Evolutionary conservation across 2,888 invertebrate genomes (phyloP), one percentile per base, ranked within the genome.

Genomic region (Anaspis maculata): DNA sequence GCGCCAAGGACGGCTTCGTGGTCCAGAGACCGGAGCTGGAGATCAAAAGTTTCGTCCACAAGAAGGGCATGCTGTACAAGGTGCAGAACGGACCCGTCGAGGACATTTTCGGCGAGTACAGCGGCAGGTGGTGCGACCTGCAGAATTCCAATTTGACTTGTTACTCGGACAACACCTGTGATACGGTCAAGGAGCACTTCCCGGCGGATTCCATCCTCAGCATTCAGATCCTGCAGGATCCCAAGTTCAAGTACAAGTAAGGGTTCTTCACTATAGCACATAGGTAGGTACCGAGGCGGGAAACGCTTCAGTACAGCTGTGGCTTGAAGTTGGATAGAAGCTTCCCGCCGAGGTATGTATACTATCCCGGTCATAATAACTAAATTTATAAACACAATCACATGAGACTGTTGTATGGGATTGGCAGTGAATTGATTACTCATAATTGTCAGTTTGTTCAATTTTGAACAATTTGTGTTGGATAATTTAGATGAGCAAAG

Each of bases 61-160:
- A 74, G 46, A 72, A 73, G 48, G 82, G 82, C 1, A 68, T 71
- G 47, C 59, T 83, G 39, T 76, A 74, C 37, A 71, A 73, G 49
- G 67, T 74, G 22, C 69, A 71, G 3, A 68, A 69, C 4, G 77
- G 79, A 5, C 74, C 76, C 1, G 79, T 81, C 2, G 82, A 82
- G 46, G 80, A 82, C 44, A 67, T 82, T 34, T 76, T 85, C 30
- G 84, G 83, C 42, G 85, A 87, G 57, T 76, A 83, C 53, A 80
- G 81, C 41, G 73, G 73, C n/a, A 71, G 83, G 24, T 79, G 78
- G 64, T 83, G 81, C 54, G 73, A 81, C 23, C 60, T 88, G 13
- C 74, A 79, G 3, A 81, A 83, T 44, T 76, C 80, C 25, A 79
- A 79, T 54, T 67, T 89, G 15, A 72, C 77, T 44, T 83, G 85